Evolutionary conservation across 2,888 invertebrate species (phyloP).

Genomic region (Lymantria dispar): DNA sequence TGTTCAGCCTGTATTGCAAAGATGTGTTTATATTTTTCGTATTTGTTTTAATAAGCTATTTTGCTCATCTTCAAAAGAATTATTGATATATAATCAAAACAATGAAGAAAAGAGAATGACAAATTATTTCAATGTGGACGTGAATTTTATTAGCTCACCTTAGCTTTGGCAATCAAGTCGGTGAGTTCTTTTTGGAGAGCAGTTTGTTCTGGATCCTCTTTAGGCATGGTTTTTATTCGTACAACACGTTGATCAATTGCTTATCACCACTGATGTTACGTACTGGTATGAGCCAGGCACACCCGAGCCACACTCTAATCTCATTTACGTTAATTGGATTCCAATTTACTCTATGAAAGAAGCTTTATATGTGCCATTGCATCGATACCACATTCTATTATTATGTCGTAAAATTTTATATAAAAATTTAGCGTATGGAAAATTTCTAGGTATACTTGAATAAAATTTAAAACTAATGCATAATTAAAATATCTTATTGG

Average conservation of each 20-base stretch:
- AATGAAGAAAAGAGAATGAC: no score
- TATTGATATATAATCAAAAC: no score
- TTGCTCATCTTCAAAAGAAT: no score
- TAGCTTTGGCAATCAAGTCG: conserved; percentile 88
- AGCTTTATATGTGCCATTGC: conserved; percentile 59
- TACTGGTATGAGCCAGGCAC: conserved; percentile 33
- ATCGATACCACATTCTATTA: not conserved
- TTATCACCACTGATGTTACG: conserved; percentile 7
- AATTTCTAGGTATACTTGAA: no score
- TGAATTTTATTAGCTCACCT: conserved; percentile 76
- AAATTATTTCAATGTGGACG: no score
- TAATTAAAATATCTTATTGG: no score
- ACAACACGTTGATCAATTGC: conserved; percentile 15
- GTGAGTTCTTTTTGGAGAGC: conserved; percentile 91
- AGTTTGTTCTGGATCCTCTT: conserved; percentile 91
- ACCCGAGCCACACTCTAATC: conserved; percentile 48
- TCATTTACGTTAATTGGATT: conserved; percentile 69
- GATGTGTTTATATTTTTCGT: no score
- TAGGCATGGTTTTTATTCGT: conserved; percentile 82
- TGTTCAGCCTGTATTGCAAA: conserved; percentile 86
- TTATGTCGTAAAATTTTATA: not conserved
- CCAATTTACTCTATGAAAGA: conserved; percentile 57
- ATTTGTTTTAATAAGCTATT: no score
- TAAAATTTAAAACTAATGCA: no score
- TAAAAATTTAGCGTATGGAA: no score